Evolutionary conservation across 2,888 invertebrate genomes (phyloP).

Genomic region (Drosophila histrio): DNA sequence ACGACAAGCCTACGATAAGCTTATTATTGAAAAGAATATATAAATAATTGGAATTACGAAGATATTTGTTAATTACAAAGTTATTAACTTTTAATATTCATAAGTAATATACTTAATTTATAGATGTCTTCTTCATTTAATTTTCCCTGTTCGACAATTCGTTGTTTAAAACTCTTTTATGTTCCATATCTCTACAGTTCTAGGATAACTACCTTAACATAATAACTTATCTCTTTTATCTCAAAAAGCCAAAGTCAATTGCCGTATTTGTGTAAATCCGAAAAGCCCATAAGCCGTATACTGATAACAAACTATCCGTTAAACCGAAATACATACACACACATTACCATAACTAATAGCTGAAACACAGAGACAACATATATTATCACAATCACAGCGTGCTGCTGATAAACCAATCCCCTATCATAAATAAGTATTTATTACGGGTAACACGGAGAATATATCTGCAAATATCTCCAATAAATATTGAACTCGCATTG

Average conservation of each 20-base stretch:
- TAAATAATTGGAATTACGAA: no score
- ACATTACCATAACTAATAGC: constrained; percentile 23
- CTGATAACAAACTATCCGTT: constrained; percentile 31
- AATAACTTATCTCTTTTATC: constrained; percentile 17
- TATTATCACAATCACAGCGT: constrained; percentile 29
- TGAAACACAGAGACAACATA: constrained; percentile 10
- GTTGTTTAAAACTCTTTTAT: no score
- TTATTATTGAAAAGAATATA: no score
- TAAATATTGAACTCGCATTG: background rate
- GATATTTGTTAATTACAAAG: no score
- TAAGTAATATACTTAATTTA: no score
- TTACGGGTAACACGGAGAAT: background rate
- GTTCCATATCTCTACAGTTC: background rate
- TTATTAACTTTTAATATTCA: no score
- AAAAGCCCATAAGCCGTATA: constrained; percentile 5
- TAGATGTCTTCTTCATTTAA: no score
- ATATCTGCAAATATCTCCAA: constrained; percentile 11
- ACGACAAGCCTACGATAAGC: no score
- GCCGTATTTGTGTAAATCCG: constrained; percentile 10
- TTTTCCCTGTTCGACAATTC: no score
- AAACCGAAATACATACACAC: background rate
- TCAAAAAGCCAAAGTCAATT: constrained; percentile 15
- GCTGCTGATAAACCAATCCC: constrained; percentile 31
- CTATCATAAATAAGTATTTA: constrained; percentile 6
- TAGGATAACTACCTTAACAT: background rate